These are phyloP conservation scores for Tipula vernalis DNA, from an alignment of 2,888 invertebrate genomes.

Conservation along the genomic window DNA sequence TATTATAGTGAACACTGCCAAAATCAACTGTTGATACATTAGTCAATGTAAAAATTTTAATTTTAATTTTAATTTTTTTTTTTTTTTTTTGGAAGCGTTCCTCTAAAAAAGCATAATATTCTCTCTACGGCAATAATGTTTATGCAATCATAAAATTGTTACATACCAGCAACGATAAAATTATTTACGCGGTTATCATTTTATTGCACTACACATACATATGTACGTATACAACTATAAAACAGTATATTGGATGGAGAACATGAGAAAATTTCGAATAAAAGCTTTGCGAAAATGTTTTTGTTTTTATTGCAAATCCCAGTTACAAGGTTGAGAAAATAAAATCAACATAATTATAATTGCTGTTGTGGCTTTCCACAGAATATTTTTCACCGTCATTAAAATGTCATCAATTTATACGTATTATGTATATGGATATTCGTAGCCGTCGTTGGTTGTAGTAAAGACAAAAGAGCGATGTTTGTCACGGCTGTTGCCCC, in stretches of 20 bases:
- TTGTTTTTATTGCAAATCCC: background rate
- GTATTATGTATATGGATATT: background rate
- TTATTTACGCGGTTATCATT: background rate
- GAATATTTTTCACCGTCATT: background rate
- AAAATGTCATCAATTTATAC: background rate
- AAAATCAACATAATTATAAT: background rate
- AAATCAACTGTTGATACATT: background rate
- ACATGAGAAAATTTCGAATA: background rate
- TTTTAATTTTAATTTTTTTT: background rate
- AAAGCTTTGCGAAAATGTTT: background rate
- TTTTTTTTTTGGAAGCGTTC: background rate
- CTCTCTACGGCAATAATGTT: background rate
- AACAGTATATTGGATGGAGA: background rate
- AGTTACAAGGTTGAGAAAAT: background rate
- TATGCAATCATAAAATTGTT: background rate
- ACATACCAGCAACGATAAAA: background rate
- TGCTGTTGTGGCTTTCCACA: background rate
- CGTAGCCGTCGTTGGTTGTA: no score
- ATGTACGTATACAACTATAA: background rate
- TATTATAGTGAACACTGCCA: background rate
- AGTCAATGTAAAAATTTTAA: background rate
- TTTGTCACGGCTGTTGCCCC: no score
- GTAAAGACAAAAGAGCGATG: no score
- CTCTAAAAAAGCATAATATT: background rate
- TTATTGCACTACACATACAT: background rate